Evolutionary conservation across 2,888 invertebrate species (phyloP), one percentile per base, ranked within the genome.

Genomic region (Cosmia trapezina): DNA sequence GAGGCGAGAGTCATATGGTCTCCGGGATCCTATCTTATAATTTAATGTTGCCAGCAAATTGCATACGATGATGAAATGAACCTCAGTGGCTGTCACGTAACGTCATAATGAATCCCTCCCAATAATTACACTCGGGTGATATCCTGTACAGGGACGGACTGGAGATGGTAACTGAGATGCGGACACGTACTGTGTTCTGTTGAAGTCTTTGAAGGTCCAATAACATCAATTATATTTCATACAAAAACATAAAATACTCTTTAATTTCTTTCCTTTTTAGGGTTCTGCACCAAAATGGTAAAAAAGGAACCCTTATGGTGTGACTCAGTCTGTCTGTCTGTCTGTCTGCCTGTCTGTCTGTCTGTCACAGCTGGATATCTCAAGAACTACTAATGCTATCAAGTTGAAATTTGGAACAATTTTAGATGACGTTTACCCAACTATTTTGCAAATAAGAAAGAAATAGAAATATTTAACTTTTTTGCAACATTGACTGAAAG

Each of bases 51-150:
- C 83, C 86, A 89, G 90, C 88, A 92, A 92, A 93, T 93, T 93
- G 91, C 92, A 90, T 86, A 86, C 85, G 88, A 87, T 87, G 89
- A 89, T 89, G 89, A 88, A 88, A 86, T 86, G 86, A 86, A 88
- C 88, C 88, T 89, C 90, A 76, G 88, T 87, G 87, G 86, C 91
- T 91, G 94, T 94, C 94, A 94, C 94, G 94, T 94, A 94, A 92
- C 91, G 81, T 92, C 91, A 93, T 94, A 94, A 95, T 94, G 93
- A 92, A 92, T 86, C 91, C 92, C 90, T 89, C 90, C 88, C 88
- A 92, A 93, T 94, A 95, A 95, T 94, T 94, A 94, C 87, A 89
- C 86, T 82, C 87, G 80, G 88, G 90, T 91, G 93, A 93, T 92
- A 92, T 92, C 89, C 89, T 89, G 86, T 83, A 76, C 85, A 85